Conservation (phyloP, 1,140 invertebrate genomes). For the Lethocerus indicus region DNA sequence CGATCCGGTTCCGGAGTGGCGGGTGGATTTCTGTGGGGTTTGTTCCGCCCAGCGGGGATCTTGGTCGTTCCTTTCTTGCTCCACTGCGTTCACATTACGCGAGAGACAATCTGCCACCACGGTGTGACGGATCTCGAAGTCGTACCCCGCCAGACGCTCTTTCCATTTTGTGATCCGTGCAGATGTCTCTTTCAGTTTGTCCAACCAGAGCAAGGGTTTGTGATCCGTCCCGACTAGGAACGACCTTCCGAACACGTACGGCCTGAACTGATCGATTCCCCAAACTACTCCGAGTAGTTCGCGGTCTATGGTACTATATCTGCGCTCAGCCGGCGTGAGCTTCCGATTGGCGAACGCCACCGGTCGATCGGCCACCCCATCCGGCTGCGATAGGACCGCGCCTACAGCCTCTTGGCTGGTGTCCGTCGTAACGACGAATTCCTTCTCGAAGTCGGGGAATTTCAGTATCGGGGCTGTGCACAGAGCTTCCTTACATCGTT, state of each 20-base stretch:
- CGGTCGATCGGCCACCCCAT: conserved; percentile 16
- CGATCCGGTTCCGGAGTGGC: no score
- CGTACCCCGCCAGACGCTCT: no score
- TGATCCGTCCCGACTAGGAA: conserved; percentile 33
- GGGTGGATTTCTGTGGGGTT: no score
- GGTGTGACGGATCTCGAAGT: no score
- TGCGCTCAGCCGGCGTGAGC: conserved; percentile 19
- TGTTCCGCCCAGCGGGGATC: no score
- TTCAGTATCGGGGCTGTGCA: conserved; percentile 19
- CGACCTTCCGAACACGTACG: conserved; percentile 27
- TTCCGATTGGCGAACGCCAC: conserved; percentile 20
- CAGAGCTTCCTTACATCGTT: no score
- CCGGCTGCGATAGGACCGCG: conserved; percentile 20
- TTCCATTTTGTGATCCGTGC: no score
- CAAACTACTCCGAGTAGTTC: conserved; percentile 33
- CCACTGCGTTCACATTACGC: no score
- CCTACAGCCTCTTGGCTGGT: conserved; percentile 20
- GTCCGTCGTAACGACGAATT: conserved; percentile 21
- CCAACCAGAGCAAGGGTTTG: no score
- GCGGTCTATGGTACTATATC: conserved; percentile 22
- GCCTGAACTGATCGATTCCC: conserved; percentile 25
- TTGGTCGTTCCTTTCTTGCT: no score
- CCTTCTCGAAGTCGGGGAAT: conserved; percentile 22
- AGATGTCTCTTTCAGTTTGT: no score
- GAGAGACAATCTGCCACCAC: no score